Evolutionary conservation across 2,888 invertebrate species (phyloP).

Genomic region (Drosophila diplacantha): DNA sequence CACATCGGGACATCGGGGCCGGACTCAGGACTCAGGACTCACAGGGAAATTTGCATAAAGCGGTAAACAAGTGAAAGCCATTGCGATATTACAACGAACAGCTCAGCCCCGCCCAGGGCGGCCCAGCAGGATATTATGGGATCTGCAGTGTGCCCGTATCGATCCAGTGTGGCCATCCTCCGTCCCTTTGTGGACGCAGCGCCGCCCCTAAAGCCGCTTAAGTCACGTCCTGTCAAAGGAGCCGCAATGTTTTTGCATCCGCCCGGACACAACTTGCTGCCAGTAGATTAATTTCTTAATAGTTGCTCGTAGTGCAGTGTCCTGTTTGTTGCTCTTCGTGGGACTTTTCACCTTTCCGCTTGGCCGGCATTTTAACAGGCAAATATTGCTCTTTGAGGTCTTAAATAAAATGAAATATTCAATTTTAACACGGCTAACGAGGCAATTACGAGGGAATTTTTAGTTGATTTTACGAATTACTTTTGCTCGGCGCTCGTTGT

Average conservation of each 20-base stretch:
- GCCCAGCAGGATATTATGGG: conserved; percentile 38
- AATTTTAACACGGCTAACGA: background rate
- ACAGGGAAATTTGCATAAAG: conserved; percentile 47
- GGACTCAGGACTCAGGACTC: conserved; percentile 6
- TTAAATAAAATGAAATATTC: conserved; percentile 3
- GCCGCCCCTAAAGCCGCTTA: conserved; percentile 28
- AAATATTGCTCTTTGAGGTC: conserved; percentile 6
- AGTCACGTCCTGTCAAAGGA: conserved; percentile 13
- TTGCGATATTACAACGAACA: conserved; percentile 42
- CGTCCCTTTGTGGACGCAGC: conserved; percentile 3
- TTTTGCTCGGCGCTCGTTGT: background rate
- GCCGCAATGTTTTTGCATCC: conserved; percentile 21
- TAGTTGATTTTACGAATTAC: background rate
- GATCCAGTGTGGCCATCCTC: conserved; percentile 18
- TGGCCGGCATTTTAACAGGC: conserved; percentile 1
- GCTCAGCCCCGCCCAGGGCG: too few relatives aligned
- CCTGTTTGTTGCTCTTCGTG: background rate
- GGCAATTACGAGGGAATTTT: background rate
- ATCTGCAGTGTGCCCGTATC: conserved; percentile 23
- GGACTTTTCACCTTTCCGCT: conserved; percentile 3
- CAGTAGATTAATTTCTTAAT: conserved; percentile 28
- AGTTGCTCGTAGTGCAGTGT: background rate
- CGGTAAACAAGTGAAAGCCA: conserved; percentile 49
- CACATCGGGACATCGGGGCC: conserved; percentile 14
- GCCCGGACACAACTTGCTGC: background rate